These are phyloP conservation scores for Drosophila falleni DNA, from an alignment of 2,888 invertebrate genomes.

Conservation along the genomic window DNA sequence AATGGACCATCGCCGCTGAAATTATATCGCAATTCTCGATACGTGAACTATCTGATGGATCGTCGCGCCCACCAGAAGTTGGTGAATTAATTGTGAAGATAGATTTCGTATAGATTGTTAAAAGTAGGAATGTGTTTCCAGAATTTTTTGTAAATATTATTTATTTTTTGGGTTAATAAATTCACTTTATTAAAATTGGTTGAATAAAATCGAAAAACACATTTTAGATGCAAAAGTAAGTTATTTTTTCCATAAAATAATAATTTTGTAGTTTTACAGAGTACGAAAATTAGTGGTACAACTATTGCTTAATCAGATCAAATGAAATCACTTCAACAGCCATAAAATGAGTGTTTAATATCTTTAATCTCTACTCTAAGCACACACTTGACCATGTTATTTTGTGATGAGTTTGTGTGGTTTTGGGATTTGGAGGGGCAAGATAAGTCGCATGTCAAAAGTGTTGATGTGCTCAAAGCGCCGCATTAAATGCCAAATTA, in stretches of 20 bases:
- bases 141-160: not conserved
- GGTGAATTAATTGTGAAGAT: not conserved
- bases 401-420: not conserved
- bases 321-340: slow-evolving; percentile 9
- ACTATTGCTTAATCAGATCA: slow-evolving; percentile 2
- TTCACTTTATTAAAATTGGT: too few species aligned
- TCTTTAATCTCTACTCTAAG: slow-evolving; percentile 7
- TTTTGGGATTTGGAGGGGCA: not conserved
- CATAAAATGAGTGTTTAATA: slow-evolving; percentile 9
- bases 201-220: too few species aligned
- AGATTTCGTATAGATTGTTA: not conserved
- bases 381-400: slow-evolving; percentile 9
- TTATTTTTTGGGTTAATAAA: too few species aligned
- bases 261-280: not conserved
- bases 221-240: not conserved
- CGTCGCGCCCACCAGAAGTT: not conserved
- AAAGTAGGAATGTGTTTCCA: not conserved
- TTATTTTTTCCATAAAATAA: not conserved
- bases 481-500: slow-evolving; percentile 50
- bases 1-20: slow-evolving; percentile 5
- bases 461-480: slow-evolving; percentile 36
- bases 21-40: slow-evolving; percentile 1
- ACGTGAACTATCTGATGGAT: slow-evolving; percentile 16
- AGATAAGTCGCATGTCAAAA: slow-evolving; percentile 29
- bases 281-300: not conserved